These are phyloP conservation scores for Amphipyra berbera DNA, from an alignment of 2,888 invertebrate species.

Conservation along the genomic window DNA sequence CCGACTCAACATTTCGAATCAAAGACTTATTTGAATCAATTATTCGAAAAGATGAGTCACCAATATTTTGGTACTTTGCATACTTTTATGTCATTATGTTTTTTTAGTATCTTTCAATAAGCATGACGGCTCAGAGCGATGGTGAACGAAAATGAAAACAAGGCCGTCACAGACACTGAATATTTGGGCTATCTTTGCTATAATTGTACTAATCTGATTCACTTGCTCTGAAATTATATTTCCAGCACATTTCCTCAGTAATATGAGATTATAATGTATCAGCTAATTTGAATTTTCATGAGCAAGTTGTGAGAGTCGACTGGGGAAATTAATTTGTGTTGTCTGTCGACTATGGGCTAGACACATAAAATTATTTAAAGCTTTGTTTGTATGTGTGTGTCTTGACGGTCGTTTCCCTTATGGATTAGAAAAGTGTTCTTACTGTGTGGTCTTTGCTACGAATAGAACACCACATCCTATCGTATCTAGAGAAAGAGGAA, in stretches of 20 bases:
- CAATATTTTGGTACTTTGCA: neutral
- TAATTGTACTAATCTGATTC: slow-evolving; percentile 65
- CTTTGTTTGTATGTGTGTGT: slow-evolving; percentile 7
- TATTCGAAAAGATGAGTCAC: neutral
- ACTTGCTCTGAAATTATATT: slow-evolving; percentile 46
- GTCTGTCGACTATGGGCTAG: slow-evolving; percentile 5
- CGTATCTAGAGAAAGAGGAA: neutral
- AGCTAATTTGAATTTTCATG: slow-evolving; percentile 36
- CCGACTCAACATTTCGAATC: neutral
- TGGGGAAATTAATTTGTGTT: slow-evolving; percentile 26
- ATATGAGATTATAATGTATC: slow-evolving; percentile 13
- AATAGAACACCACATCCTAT: slow-evolving; percentile 4
- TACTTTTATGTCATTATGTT: slow-evolving; percentile 61
- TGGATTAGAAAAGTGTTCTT: slow-evolving; percentile 2
- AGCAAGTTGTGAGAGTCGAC: slow-evolving; percentile 31
- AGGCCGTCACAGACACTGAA: slow-evolving; percentile 83
- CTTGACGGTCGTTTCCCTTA: slow-evolving; percentile 20
- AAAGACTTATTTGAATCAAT: neutral
- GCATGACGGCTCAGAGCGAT: slow-evolving; percentile 65
- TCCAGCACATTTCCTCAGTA: slow-evolving; percentile 14
- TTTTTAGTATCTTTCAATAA: slow-evolving; percentile 61
- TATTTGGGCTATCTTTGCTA: slow-evolving; percentile 77
- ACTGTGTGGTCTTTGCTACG: slow-evolving; percentile 8
- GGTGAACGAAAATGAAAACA: slow-evolving; percentile 85
- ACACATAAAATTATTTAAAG: slow-evolving; percentile 34